A percentile compares a stretch with the other conserved stretches of the same genome.
Evolutionary conservation across 2,888 invertebrate genomes (phyloP).

Genomic region (Mactromeris polynyma): DNA sequence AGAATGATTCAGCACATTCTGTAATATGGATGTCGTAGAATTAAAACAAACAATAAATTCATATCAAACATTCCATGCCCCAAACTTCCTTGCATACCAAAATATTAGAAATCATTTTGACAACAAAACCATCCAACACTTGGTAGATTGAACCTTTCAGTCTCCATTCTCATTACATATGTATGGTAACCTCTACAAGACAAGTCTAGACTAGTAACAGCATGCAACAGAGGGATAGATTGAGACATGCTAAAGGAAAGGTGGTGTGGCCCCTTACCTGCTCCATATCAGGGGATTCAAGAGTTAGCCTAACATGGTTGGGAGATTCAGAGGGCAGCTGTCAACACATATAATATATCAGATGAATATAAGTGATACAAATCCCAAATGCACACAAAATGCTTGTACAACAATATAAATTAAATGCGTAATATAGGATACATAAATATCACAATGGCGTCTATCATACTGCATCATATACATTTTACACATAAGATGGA

Average conservation of each 20-base stretch:
- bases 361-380: background rate
- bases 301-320: slow-evolving; percentile 59
- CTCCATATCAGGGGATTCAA: slow-evolving; percentile 63
- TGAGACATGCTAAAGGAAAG: slow-evolving; percentile 46
- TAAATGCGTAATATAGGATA: background rate
- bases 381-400: slow-evolving; percentile 11
- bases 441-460: background rate
- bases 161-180: background rate
- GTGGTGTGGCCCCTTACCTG: slow-evolving; percentile 59
- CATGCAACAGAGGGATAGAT: slow-evolving; percentile 37
- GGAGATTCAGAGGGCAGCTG: slow-evolving; percentile 40
- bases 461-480: background rate
- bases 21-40: too few relatives aligned
- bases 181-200: slow-evolving; percentile 6
- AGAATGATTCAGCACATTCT: too few relatives aligned
- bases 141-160: background rate
- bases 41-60: too few relatives aligned
- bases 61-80: background rate
- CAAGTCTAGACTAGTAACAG: slow-evolving; percentile 20
- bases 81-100: background rate
- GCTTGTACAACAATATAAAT: background rate
- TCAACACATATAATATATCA: slow-evolving; percentile 41
- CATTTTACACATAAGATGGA: background rate
- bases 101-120: background rate
- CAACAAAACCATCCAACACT: background rate